Evolutionary conservation across 2,888 invertebrate genomes (phyloP), one percentile per base, ranked within the genome.

Genomic region (Notocelia uddmanniana): DNA sequence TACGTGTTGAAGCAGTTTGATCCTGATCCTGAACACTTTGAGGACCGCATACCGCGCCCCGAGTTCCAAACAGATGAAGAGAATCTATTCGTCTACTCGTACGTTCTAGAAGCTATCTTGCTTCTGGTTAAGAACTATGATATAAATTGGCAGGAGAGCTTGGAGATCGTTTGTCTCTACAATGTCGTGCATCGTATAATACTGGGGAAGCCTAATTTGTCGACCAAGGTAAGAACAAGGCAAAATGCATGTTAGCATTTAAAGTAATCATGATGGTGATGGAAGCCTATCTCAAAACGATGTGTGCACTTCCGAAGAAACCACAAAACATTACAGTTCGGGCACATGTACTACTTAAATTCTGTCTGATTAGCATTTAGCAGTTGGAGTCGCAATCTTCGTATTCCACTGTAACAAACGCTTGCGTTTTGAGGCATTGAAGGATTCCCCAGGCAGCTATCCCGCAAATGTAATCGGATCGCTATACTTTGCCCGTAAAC

Each of bases 141-240:
- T 74, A 95, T 97, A 15, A 96, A 96, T 41, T 97, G 97, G 97
- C 95, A 96, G 71, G 97, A 97, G 78, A 96, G 96, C 71, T 93
- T 97, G 2, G 97, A 97, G 90, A 95, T 97, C 0, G 94, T 96
- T 73, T 96, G 96, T 76, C 89, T 97, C 13, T 91, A 92, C 71
- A 85, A 83, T 45, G 80, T 91, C 60, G 90, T 93, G 2, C 86
- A 84, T 59, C 86, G 84, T 59, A 86, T 87, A 76, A 89, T 94
- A 63, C 79, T 94, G 64, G 85, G 87, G 72, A 86, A 88, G 57
- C 82, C 85, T 0, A 89, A 91, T 78, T 82, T 94, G 66, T 82
- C 87, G 54, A 85, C 85, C 70, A 93, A 93, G 87, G 93, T 92
- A 72, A 84, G 85, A 45, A n/a, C n/a, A 45, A 45, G n/a, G 3